phyloP scores from a whole-genome alignment of 2,797 vertebrate genomes.

The Dipus sagitta region DNA sequence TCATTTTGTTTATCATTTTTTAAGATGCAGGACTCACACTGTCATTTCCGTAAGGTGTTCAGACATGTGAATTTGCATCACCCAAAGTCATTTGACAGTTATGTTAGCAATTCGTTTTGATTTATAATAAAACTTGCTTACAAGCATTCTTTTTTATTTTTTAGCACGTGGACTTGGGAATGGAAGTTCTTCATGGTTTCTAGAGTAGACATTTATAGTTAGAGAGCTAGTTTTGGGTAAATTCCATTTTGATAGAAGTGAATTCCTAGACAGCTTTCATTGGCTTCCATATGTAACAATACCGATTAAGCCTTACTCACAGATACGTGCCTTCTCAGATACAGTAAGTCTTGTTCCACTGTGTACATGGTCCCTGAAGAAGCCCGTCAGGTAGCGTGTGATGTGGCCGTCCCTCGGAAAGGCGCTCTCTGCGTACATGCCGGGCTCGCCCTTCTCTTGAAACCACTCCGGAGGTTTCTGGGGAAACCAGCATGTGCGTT shows the following conservation, averaged over 20 bases:
- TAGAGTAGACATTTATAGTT: constrained; percentile 62
- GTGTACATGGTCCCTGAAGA: constrained; percentile 83
- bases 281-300: constrained; percentile 83
- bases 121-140: constrained; percentile 68
- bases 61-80: constrained; percentile 82
- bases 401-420: constrained; percentile 50
- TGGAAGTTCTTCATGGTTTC: constrained; percentile 69
- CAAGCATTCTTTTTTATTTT: constrained; percentile 27
- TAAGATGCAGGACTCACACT: constrained; percentile 81
- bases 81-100: constrained; percentile 77
- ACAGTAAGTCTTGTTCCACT: constrained; percentile 81
- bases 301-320: constrained; percentile 90
- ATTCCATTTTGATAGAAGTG: constrained; percentile 71
- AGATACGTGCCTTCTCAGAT: constrained; percentile 90
- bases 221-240: constrained; percentile 60
- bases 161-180: constrained; percentile 60
- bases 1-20: constrained; percentile 79
- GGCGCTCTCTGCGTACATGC: constrained; percentile 71
- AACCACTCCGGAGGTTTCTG: constrained; percentile 75
- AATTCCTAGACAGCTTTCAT: constrained; percentile 79
- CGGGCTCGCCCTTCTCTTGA: constrained; percentile 70
- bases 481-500: constrained; percentile 72
- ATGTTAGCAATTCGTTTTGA: constrained; percentile 80
- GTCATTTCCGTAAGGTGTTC: constrained; percentile 80
- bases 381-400: constrained; percentile 71